phyloP scores from a whole-genome alignment of 2,888 invertebrate genomes.

The Cantharis flavilabris region DNA sequence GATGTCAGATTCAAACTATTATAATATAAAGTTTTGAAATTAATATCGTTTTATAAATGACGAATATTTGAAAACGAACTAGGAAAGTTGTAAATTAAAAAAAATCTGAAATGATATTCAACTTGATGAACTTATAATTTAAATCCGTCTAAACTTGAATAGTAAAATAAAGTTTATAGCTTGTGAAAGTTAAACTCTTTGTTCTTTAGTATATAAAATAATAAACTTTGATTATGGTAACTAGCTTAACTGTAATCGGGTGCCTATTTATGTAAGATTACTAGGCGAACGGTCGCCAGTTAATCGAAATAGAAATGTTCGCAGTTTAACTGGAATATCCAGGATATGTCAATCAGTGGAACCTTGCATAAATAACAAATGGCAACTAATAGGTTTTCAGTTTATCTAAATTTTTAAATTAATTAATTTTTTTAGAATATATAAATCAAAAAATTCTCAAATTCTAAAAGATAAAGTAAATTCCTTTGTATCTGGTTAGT shows the following conservation, averaged over 20 bases:
- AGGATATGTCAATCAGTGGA: slow-evolving; percentile 15
- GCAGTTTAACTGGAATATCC: slow-evolving; percentile 12
- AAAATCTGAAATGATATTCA: slow-evolving; percentile 10
- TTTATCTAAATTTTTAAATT: background rate
- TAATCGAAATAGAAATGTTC: slow-evolving; percentile 27
- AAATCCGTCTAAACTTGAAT: slow-evolving; percentile 36
- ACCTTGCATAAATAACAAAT: background rate
- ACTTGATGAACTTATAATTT: slow-evolving; percentile 36
- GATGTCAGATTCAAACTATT: no score
- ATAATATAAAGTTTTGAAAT: no score
- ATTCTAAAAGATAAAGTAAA: slow-evolving; percentile 29
- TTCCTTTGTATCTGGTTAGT: slow-evolving; percentile 31
- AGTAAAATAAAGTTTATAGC: slow-evolving; percentile 40
- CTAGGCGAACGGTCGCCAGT: slow-evolving; percentile 22
- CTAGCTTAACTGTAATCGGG: slow-evolving; percentile 26
- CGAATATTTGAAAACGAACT: background rate
- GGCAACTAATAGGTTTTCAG: background rate
- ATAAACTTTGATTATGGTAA: slow-evolving; percentile 38
- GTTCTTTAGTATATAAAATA: slow-evolving; percentile 40
- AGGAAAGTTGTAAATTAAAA: slow-evolving; percentile 7
- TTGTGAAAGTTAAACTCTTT: slow-evolving; percentile 26
- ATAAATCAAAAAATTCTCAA: slow-evolving; percentile 10
- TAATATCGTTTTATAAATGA: background rate
- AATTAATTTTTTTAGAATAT: background rate
- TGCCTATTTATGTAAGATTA: slow-evolving; percentile 28